A percentile compares a stretch with the other conserved stretches of the same genome.
phyloP scores from a whole-genome alignment of 2,888 invertebrate genomes.

The Sphaerophoria rueppellii region DNA sequence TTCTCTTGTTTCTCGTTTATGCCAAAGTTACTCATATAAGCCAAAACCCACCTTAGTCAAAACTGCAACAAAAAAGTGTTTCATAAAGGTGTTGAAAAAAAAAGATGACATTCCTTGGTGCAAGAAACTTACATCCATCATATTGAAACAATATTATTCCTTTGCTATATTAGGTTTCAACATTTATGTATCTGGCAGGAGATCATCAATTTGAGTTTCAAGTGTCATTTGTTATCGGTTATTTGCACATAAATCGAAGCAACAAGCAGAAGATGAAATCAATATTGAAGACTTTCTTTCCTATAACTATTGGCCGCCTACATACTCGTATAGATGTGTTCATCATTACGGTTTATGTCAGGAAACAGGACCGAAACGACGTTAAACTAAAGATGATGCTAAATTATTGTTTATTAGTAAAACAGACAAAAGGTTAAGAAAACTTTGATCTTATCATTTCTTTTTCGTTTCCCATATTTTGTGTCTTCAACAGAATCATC shows the following conservation, averaged over 20 bases:
- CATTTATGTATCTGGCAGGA: constrained; percentile 39
- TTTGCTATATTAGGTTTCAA: constrained; percentile 22
- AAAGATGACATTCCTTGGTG: constrained; percentile 20
- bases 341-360: constrained; percentile 3
- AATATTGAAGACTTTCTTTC: constrained; percentile 19
- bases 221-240: constrained; percentile 55
- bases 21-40: constrained; percentile 9
- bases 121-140: constrained; percentile 37
- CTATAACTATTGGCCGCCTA: background rate
- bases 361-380: background rate
- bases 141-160: constrained; percentile 35
- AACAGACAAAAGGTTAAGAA: constrained; percentile 44
- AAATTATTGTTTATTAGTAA: constrained; percentile 59
- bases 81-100: background rate
- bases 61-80: constrained; percentile 6
- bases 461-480: background rate
- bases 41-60: background rate
- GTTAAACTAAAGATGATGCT: constrained; percentile 41
- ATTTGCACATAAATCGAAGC: constrained; percentile 27
- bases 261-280: constrained; percentile 18
- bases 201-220: constrained; percentile 63
- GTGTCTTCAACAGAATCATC: background rate
- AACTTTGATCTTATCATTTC: constrained; percentile 51
- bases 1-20: constrained; percentile 29
- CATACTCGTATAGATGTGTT: background rate